Evolutionary conservation across 2,888 invertebrate species (phyloP).

Genomic region (Hyles lineata): DNA sequence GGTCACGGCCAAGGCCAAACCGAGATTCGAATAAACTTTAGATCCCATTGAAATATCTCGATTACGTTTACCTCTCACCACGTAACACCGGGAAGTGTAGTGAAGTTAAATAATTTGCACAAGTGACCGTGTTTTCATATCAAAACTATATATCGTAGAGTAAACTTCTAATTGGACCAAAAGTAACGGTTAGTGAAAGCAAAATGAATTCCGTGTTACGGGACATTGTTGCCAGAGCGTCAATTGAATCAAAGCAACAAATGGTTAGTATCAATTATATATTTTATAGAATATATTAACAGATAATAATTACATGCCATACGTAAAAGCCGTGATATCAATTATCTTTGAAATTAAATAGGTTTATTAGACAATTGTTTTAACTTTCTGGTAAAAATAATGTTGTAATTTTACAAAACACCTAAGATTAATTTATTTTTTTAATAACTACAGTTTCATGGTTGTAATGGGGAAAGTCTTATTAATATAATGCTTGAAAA

Average conservation of each 20-base stretch:
- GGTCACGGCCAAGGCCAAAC: constrained; percentile 81
- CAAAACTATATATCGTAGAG: constrained; percentile 30
- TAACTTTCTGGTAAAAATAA: too few relatives aligned
- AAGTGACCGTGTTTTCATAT: constrained; percentile 29
- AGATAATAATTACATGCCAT: background rate
- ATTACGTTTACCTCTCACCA: constrained; percentile 57
- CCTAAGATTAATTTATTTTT: too few relatives aligned
- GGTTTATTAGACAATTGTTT: too few relatives aligned
- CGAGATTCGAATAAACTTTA: constrained; percentile 52
- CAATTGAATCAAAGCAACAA: constrained; percentile 67
- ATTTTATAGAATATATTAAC: background rate
- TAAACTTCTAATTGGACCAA: constrained; percentile 22
- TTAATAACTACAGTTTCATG: background rate
- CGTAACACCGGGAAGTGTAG: constrained; percentile 48
- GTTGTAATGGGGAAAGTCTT: too few relatives aligned
- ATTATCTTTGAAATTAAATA: too few relatives aligned
- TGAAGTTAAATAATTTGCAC: constrained; percentile 42
- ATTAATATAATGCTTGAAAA: too few relatives aligned
- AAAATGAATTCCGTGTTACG: constrained; percentile 72
- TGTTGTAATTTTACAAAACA: too few relatives aligned
- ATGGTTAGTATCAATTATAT: constrained; percentile 59
- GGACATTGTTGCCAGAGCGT: constrained; percentile 73
- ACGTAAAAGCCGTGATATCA: too few relatives aligned
- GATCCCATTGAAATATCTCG: constrained; percentile 50
- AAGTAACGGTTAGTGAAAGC: constrained; percentile 58